A percentile compares a stretch with the other conserved stretches of the same genome.
Conservation (phyloP, 2,797 vertebrate genomes). For the Paedocypris micromegethes region DNA sequence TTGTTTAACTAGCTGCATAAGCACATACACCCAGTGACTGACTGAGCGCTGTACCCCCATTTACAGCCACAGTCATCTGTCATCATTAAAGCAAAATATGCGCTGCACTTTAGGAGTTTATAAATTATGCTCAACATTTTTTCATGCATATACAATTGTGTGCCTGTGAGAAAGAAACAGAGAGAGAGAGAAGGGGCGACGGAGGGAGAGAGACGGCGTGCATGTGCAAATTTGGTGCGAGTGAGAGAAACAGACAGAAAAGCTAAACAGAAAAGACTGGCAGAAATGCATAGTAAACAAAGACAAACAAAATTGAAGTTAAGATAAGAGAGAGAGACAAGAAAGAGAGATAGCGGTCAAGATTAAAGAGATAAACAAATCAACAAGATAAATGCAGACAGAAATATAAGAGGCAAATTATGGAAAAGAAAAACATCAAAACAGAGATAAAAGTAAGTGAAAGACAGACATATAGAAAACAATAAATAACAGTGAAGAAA, state of each 20-base stretch:
- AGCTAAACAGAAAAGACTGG: too few relatives aligned
- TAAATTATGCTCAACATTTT: constrained; percentile 12
- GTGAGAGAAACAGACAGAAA: background rate
- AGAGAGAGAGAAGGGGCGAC: constrained; percentile 10
- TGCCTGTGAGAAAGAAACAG: constrained; percentile 7
- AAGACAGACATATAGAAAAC: too few relatives aligned
- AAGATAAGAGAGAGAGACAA: too few relatives aligned
- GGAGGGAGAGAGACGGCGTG: constrained; percentile 49
- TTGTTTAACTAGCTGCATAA: constrained; percentile 1
- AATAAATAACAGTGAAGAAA: too few relatives aligned
- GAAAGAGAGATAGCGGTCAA: too few relatives aligned
- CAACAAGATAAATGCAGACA: too few relatives aligned
- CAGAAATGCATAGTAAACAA: too few relatives aligned
- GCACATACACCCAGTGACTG: constrained; percentile 4
- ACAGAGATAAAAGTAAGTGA: too few relatives aligned
- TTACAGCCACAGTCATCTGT: constrained; percentile 25
- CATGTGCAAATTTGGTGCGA: background rate
- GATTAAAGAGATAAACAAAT: too few relatives aligned
- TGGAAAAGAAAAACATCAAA: too few relatives aligned
- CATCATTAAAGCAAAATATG: constrained; percentile 30
- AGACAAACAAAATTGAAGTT: too few relatives aligned
- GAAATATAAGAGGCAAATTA: too few relatives aligned
- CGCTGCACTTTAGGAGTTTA: constrained; percentile 15
- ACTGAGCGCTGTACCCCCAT: constrained; percentile 3
- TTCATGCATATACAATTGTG: constrained; percentile 1